Evolutionary conservation across 1,140 invertebrate genomes (phyloP).

Genomic region (Zaprionus gabonicus): DNA sequence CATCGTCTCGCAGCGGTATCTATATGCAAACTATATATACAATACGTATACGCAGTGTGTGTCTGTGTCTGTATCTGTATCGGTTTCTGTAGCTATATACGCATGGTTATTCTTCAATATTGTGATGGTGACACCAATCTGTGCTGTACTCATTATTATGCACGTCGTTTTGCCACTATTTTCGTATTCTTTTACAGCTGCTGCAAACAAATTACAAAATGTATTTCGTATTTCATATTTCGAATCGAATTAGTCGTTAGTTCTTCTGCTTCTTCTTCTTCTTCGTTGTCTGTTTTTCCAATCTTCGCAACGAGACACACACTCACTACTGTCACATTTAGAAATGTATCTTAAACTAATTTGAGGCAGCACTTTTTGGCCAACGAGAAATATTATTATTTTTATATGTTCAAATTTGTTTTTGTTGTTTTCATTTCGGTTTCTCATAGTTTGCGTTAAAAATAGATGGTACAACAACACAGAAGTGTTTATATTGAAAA

Average conservation of each 20-base stretch:
- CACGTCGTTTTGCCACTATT: slow-evolving; percentile 23
- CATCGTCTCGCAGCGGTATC: background rate
- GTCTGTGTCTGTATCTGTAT: no score
- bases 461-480: slow-evolving; percentile 60
- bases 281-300: slow-evolving; percentile 59
- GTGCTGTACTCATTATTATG: slow-evolving; percentile 32
- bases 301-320: slow-evolving; percentile 51
- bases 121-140: slow-evolving; percentile 31
- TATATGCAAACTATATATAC: background rate
- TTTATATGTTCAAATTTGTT: slow-evolving; percentile 48
- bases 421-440: slow-evolving; percentile 17
- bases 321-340: slow-evolving; percentile 81
- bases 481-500: slow-evolving; percentile 58
- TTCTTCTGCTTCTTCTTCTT: slow-evolving; percentile 1
- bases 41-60: background rate
- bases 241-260: slow-evolving; percentile 14
- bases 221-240: slow-evolving; percentile 11
- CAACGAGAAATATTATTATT: slow-evolving; percentile 60
- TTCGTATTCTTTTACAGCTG: slow-evolving; percentile 50
- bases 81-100: slow-evolving; percentile 4
- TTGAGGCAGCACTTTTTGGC: slow-evolving; percentile 71
- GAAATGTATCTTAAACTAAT: slow-evolving; percentile 81
- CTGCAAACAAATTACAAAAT: slow-evolving; percentile 60
- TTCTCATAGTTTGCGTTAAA: slow-evolving; percentile 38
- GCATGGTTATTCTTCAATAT: slow-evolving; percentile 8